Evolutionary conservation across 2,888 invertebrate genomes (phyloP).

Genomic region (Scrobipalpa costella): DNA sequence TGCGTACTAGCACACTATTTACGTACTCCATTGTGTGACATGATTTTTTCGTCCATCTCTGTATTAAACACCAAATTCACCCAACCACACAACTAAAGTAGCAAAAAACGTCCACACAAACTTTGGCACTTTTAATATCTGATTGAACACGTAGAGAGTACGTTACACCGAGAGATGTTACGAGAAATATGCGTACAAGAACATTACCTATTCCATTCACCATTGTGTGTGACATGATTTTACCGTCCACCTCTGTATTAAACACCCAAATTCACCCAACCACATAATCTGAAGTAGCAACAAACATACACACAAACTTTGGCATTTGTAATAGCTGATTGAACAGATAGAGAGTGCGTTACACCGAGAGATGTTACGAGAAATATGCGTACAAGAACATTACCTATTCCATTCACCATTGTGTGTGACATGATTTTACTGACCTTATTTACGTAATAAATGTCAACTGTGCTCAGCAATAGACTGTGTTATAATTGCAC

Average conservation of each 20-base stretch:
- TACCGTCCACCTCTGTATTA: too few relatives aligned
- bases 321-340: not conserved
- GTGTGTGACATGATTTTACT: slow-evolving; percentile 19
- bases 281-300: not conserved
- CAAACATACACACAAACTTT: not conserved
- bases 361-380: slow-evolving; percentile 16
- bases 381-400: slow-evolving; percentile 18
- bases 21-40: slow-evolving; percentile 13
- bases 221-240: slow-evolving; percentile 18
- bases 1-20: slow-evolving; percentile 7
- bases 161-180: slow-evolving; percentile 16
- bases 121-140: not conserved
- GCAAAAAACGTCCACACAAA: not conserved
- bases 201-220: not conserved
- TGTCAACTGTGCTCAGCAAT: slow-evolving; percentile 2
- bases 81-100: not conserved
- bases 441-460: slow-evolving; percentile 19
- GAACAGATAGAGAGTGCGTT: slow-evolving; percentile 15
- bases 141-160: slow-evolving; percentile 8
- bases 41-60: slow-evolving; percentile 18
- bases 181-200: slow-evolving; percentile 20
- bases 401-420: not conserved
- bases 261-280: not conserved
- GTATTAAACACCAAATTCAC: not conserved
- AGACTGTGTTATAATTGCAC: slow-evolving; percentile 1